phyloP scores from a whole-genome alignment of 2,888 invertebrate genomes.

The Cephus pygmeus region DNA sequence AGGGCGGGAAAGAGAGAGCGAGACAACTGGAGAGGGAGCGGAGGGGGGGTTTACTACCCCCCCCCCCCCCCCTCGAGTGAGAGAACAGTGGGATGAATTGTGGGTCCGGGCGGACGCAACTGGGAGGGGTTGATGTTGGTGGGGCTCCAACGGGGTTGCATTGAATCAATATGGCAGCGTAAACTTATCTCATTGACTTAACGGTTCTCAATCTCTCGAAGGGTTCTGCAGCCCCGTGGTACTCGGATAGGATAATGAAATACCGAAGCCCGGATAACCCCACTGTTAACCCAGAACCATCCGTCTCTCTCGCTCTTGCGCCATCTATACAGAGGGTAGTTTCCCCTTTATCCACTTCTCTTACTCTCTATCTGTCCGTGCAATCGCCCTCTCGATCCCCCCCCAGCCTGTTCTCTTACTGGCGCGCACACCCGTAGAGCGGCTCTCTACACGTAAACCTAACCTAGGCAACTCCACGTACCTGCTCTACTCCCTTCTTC shows the following conservation, averaged over 20 bases:
- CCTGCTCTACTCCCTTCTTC: neutral
- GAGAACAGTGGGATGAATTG: too few relatives aligned
- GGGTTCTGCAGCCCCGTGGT: conserved; percentile 26
- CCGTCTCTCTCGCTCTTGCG: neutral
- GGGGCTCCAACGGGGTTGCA: conserved; percentile 21
- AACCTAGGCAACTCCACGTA: neutral
- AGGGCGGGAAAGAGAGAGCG: conserved; percentile 13
- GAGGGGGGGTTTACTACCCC: neutral
- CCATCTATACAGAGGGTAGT: neutral
- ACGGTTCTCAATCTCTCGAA: conserved; percentile 37
- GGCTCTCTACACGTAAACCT: neutral
- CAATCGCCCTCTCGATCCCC: conserved; percentile 6
- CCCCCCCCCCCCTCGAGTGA: too few relatives aligned
- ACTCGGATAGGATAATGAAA: conserved; percentile 53
- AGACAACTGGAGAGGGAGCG: neutral
- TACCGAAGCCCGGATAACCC: conserved; percentile 35
- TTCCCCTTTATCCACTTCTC: neutral
- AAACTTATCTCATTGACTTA: conserved; percentile 54
- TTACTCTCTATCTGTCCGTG: neutral
- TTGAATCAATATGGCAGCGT: conserved; percentile 50
- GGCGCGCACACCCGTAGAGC: neutral
- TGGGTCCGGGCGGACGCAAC: neutral
- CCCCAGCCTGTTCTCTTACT: conserved; percentile 4
- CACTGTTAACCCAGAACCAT: conserved; percentile 15
- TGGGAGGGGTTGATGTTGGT: conserved; percentile 3